These are phyloP conservation scores for Artemisiospiza belli DNA, from an alignment of 2,113 vertebrate genomes.

Conservation along the genomic window DNA sequence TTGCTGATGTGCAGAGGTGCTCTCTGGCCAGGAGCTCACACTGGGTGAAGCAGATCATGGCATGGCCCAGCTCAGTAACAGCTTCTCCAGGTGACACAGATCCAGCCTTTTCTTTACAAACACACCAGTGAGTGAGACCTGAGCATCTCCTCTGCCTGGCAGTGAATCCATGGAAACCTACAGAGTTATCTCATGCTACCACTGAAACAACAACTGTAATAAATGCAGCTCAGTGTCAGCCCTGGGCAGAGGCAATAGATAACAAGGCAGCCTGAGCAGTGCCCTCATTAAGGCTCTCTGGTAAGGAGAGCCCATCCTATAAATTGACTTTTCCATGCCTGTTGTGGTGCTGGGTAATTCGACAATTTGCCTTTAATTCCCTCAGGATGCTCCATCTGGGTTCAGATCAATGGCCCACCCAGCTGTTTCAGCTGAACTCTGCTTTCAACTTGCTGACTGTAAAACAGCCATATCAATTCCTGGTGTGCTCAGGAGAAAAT, in stretches of 20 bases:
- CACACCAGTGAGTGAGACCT: background rate
- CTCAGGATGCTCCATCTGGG: background rate
- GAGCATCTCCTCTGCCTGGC: background rate
- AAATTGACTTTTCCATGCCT: background rate
- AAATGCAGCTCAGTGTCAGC: background rate
- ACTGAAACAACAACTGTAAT: background rate
- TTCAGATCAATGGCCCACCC: constrained; percentile 6
- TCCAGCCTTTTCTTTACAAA: background rate
- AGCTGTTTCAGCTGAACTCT: background rate
- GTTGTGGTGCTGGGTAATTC: background rate
- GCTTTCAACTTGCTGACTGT: background rate
- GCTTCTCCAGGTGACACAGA: background rate
- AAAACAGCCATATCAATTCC: background rate
- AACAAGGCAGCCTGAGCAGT: background rate
- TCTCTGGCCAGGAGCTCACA: background rate
- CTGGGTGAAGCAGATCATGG: background rate
- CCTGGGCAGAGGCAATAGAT: background rate
- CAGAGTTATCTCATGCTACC: background rate
- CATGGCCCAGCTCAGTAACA: background rate
- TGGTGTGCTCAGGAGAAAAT: background rate
- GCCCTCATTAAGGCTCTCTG: background rate
- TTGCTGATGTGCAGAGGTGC: background rate
- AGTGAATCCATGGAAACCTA: background rate
- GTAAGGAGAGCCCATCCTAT: background rate
- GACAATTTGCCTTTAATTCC: background rate